Conservation (phyloP, 2,113 vertebrate genomes). For the Chloroceryle aenea region DNA sequence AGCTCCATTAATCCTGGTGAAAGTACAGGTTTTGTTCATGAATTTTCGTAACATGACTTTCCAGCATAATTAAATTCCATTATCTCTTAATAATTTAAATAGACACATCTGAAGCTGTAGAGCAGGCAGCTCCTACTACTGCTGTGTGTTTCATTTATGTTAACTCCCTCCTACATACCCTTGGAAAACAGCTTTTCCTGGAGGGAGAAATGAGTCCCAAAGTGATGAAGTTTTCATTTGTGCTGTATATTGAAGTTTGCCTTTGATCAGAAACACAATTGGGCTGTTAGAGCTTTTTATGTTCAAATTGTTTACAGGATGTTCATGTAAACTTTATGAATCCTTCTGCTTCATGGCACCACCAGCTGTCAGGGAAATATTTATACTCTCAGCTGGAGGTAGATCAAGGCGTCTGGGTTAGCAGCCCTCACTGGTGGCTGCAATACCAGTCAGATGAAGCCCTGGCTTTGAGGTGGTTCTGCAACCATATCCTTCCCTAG, state of each 20-base stretch:
- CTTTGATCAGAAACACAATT: conserved; percentile 75
- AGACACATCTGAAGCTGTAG: conserved; percentile 21
- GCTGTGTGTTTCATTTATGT: conserved; percentile 35
- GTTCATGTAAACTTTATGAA: conserved; percentile 80
- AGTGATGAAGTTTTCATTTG: conserved; percentile 58
- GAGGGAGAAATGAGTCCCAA: conserved; percentile 52
- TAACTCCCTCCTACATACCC: conserved; percentile 51
- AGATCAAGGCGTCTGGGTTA: conserved; percentile 55
- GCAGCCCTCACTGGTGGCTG: not conserved
- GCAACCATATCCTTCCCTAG: not conserved
- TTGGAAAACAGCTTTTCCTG: conserved; percentile 57
- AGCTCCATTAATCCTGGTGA: not conserved
- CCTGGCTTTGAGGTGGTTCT: conserved; percentile 4
- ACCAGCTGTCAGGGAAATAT: conserved; percentile 78
- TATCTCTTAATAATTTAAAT: conserved; percentile 59
- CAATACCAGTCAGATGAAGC: conserved; percentile 10
- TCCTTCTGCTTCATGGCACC: conserved; percentile 76
- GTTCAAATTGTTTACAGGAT: conserved; percentile 79
- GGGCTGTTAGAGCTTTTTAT: conserved; percentile 70
- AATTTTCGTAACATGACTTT: not conserved
- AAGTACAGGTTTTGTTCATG: not conserved
- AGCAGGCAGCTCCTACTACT: conserved; percentile 34
- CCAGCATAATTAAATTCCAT: conserved; percentile 33
- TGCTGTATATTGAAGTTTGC: conserved; percentile 51
- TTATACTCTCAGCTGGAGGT: conserved; percentile 63